A percentile compares a stretch with the other conserved stretches of the same genome.
Evolutionary conservation across 2,113 vertebrate species (phyloP).

Genomic region (Rhinichthys klamathensis): DNA sequence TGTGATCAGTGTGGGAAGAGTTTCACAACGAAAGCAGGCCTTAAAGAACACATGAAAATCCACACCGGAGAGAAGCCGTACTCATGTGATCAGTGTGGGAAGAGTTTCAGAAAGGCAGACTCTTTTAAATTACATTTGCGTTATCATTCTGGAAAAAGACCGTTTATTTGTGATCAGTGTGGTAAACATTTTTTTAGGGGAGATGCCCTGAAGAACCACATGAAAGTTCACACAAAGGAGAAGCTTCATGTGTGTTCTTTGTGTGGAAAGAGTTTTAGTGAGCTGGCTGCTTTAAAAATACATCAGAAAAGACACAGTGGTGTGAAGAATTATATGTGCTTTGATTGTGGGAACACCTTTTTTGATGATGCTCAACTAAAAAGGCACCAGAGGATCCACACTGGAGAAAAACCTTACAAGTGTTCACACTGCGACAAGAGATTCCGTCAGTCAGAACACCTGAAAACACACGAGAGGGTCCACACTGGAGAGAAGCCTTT

Average conservation of each 20-base stretch:
- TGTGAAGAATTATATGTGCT: slow-evolving; percentile 6
- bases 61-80: not conserved
- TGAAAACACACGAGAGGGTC: not conserved
- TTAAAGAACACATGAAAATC: not conserved
- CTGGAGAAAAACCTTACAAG: not conserved
- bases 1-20: slow-evolving; percentile 1
- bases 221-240: not conserved
- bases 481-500: not conserved
- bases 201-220: not conserved
- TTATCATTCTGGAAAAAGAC: slow-evolving; percentile 8
- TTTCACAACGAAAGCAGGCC: not conserved
- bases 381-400: not conserved
- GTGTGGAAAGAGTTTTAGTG: not conserved
- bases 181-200: not conserved
- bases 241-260: not conserved
- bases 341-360: not conserved
- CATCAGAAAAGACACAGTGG: slow-evolving; percentile 1
- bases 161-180: not conserved
- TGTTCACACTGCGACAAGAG: not conserved
- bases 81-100: not conserved
- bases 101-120: not conserved
- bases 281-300: not conserved
- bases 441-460: not conserved
- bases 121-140: not conserved
- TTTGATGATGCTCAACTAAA: not conserved